Evolutionary conservation across 2,888 invertebrate species (phyloP), one percentile per base, ranked within the genome.

Genomic region (Drosophila pseudotalamancana): DNA sequence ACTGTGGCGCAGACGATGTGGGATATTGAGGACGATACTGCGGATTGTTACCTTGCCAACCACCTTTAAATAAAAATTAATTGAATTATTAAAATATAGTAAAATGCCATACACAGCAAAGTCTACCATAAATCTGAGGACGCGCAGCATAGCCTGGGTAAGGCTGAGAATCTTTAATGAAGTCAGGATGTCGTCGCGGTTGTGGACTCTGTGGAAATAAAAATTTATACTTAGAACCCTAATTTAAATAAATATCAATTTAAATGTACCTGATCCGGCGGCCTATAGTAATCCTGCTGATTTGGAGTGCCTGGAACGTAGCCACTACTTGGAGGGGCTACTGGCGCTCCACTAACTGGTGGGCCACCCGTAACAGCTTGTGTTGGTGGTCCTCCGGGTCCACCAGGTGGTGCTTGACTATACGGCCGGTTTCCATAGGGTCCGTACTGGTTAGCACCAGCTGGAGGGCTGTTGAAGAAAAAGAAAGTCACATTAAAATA

Each of bases 151-250:
- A 95, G 64, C 94, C 93, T 63, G 94, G 93, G 91, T 94, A 94
- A 70, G 93, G 93, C 89, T 94, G 94, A 88, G 92, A 93, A 89
- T 96, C 96, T 92, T 96, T 96, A 83, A 94, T 94, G 92, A 96
- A 96, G 92, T 96, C 96, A 53, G 96, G 96, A 93, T 96, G 96
- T 87, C 96, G 93, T 79, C 96, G 93, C 39, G 95, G 95, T 82
- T 95, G 95, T 46, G 94, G 94, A 72, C 94, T 93, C 87, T 95
- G 93, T 43, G 93, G 75, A 92, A 92, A 87, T 14, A 54, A 42
- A 39, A 1, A 21, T 4, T 48, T 27, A n/a, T n/a, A 23, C 6
- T 2, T 43, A 8, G 0, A 0, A 8, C 1, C 4, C 4, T 8
- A 6, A 18, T 0, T n/a, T 21, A 0, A 9, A 2, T 2, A 8